These are phyloP conservation scores for Cacoxenus indagator DNA, from an alignment of 2,888 invertebrate species.

Conservation along the genomic window DNA sequence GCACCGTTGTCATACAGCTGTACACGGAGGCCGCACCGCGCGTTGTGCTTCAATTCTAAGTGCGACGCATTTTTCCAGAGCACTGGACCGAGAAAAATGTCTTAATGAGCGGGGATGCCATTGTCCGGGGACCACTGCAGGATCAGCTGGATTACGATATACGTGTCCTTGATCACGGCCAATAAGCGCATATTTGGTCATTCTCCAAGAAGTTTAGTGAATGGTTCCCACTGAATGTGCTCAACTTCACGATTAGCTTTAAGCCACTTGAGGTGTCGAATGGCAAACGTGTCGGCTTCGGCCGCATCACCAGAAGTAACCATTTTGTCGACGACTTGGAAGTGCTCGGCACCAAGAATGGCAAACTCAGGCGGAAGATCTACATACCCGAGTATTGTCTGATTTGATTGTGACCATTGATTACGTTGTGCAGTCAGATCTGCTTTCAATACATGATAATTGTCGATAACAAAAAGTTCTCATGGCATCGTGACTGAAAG, in stretches of 20 bases:
- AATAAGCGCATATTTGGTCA: constrained; percentile 37
- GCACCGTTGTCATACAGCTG: constrained; percentile 49
- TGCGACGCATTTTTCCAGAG: constrained; percentile 47
- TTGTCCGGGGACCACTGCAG: neutral
- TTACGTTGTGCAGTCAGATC: too few relatives aligned
- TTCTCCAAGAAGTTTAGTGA: constrained; percentile 35
- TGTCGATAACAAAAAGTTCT: too few relatives aligned
- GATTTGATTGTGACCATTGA: too few relatives aligned
- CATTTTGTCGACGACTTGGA: constrained; percentile 49
- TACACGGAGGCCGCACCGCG: constrained; percentile 58
- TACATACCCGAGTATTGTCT: constrained; percentile 49
- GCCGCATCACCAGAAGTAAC: constrained; percentile 51
- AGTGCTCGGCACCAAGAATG: constrained; percentile 55
- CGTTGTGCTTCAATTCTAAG: constrained; percentile 51
- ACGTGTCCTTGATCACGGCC: constrained; percentile 41
- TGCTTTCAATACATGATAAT: too few relatives aligned
- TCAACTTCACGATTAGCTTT: constrained; percentile 58
- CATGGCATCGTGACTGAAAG: too few relatives aligned
- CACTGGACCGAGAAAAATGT: constrained; percentile 56
- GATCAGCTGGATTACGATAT: constrained; percentile 45
- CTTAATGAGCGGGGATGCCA: neutral
- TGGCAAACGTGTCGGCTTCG: constrained; percentile 59
- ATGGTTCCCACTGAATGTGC: constrained; percentile 29
- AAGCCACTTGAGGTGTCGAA: constrained; percentile 52
- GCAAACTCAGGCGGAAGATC: constrained; percentile 51